These are phyloP conservation scores for Rotaria sp. DNA, from an alignment of 2,888 invertebrate species.

Conservation along the genomic window DNA sequence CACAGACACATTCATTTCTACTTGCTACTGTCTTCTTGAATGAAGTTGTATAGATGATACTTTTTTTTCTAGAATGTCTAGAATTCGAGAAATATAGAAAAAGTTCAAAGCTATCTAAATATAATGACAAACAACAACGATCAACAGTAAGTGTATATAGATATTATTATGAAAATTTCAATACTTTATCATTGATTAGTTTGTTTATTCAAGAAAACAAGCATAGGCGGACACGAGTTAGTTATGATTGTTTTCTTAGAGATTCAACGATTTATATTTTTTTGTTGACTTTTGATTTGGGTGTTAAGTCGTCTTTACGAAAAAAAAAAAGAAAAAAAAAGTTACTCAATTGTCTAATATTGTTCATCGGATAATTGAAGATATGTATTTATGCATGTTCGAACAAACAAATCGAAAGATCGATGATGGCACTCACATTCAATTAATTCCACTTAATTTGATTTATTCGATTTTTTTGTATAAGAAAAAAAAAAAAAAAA, in stretches of 20 bases:
- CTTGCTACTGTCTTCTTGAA: background rate
- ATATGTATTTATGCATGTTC: constrained; percentile 4
- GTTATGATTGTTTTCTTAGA: background rate
- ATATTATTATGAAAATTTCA: too few relatives aligned
- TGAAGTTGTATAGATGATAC: background rate
- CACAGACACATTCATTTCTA: background rate
- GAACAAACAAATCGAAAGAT: constrained; percentile 10
- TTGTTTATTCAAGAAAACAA: background rate
- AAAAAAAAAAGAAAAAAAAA: background rate
- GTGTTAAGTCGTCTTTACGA: background rate
- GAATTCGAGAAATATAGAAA: too few relatives aligned
- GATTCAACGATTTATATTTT: background rate
- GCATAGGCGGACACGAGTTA: background rate
- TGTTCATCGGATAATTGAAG: constrained; percentile 8
- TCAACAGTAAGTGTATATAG: background rate
- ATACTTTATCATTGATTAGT: background rate
- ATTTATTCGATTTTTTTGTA: background rate
- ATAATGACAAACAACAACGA: background rate
- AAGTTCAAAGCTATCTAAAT: background rate
- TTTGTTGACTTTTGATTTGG: background rate
- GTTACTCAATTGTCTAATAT: constrained; percentile 12
- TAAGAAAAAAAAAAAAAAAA: background rate
- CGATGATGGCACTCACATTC: constrained; percentile 17
- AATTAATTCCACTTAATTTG: background rate
- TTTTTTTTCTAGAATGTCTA: too few relatives aligned